phyloP scores from a whole-genome alignment of 2,113 vertebrate genomes.

The rabbit (Oryctolagus cuniculus) region DNA sequence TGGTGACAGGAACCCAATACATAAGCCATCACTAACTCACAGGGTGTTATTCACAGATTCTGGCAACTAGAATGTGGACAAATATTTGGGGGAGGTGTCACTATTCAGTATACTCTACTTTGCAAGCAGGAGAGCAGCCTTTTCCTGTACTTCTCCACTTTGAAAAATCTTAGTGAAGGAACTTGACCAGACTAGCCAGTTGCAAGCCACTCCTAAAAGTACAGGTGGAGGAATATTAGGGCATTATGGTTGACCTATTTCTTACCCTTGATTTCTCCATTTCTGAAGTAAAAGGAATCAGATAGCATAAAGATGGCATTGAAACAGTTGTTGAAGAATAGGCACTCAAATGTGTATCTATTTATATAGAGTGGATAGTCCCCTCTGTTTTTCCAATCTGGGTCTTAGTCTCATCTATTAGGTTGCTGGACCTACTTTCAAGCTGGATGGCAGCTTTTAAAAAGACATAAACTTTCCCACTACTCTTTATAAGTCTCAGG shows the following conservation, averaged over 20 bases:
- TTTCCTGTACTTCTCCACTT: neutral
- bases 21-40: neutral
- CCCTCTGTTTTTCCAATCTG: conserved; percentile 6
- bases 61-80: neutral
- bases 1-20: too few species aligned
- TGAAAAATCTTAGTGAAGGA: neutral
- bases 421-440: neutral
- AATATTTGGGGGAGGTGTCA: neutral
- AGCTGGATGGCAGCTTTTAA: neutral
- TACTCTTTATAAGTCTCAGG: neutral
- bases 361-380: neutral
- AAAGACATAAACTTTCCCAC: neutral
- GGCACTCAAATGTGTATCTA: neutral
- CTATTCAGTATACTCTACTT: neutral
- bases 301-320: neutral
- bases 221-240: neutral
- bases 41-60: neutral
- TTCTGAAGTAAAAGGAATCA: neutral
- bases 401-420: neutral
- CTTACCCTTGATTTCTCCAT: neutral
- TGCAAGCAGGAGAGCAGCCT: neutral
- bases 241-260: neutral
- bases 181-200: neutral
- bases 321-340: neutral
- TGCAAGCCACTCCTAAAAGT: neutral